Conservation (phyloP, 2,888 invertebrate genomes). For the Meiosimyza decipiens region DNA sequence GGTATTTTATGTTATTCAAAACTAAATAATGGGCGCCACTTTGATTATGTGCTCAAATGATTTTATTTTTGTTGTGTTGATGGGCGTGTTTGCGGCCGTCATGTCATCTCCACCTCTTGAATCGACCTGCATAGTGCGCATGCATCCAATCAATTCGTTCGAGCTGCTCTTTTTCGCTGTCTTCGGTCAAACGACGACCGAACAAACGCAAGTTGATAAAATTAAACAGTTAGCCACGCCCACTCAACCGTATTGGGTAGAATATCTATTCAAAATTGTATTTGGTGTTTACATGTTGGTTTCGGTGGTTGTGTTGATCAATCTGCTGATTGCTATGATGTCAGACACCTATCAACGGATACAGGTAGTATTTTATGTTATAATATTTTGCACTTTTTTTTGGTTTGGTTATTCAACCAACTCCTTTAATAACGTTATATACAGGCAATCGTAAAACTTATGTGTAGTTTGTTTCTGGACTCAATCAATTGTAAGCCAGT, state of each 20-base stretch:
- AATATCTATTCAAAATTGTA: slow-evolving; percentile 86
- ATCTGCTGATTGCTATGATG: slow-evolving; percentile 99
- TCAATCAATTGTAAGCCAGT: no score
- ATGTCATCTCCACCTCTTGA: not conserved
- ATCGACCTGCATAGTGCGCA: slow-evolving; percentile 77
- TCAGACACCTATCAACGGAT: slow-evolving; percentile 99
- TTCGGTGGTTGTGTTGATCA: slow-evolving; percentile 98
- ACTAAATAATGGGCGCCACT: slow-evolving; percentile 16
- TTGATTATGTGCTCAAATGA: slow-evolving; percentile 39
- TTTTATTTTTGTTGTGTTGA: slow-evolving; percentile 46
- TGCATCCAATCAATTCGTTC: slow-evolving; percentile 92
- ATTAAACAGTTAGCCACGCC: slow-evolving; percentile 68
- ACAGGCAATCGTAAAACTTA: no score
- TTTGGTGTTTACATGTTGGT: slow-evolving; percentile 98
- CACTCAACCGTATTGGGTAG: slow-evolving; percentile 84
- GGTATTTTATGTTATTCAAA: slow-evolving; percentile 38
- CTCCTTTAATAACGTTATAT: not conserved
- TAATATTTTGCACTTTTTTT: slow-evolving; percentile 50
- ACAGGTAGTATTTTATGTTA: slow-evolving; percentile 90
- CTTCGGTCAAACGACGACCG: slow-evolving; percentile 92
- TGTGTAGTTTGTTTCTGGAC: no score
- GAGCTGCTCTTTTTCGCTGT: slow-evolving; percentile 99
- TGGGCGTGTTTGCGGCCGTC: slow-evolving; percentile 42
- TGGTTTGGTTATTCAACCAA: not conserved
- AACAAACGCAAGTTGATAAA: slow-evolving; percentile 79